phyloP scores from a whole-genome alignment of 2,888 invertebrate species.

The Cyaniris semiargus region DNA sequence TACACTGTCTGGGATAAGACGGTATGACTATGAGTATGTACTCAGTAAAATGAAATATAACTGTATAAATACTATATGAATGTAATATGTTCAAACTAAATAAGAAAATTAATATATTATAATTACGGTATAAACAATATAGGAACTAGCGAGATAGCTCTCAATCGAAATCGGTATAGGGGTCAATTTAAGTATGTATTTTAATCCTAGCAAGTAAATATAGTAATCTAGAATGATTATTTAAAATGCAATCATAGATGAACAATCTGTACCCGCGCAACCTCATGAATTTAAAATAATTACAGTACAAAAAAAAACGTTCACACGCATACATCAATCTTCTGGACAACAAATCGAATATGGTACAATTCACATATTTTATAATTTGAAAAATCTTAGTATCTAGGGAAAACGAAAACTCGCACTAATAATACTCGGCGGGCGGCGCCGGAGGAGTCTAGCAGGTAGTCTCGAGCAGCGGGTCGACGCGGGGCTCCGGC shows the following conservation, averaged over 20 bases:
- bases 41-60: background rate
- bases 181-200: constrained; percentile 49
- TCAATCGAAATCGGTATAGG: constrained; percentile 39
- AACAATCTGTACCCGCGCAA: constrained; percentile 60
- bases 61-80: background rate
- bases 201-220: constrained; percentile 47
- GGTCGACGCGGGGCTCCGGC: constrained; percentile 52
- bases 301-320: constrained; percentile 60
- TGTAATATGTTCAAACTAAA: background rate
- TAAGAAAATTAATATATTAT: constrained; percentile 16
- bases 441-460: constrained; percentile 48
- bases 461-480: constrained; percentile 72
- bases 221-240: constrained; percentile 43
- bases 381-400: constrained; percentile 74
- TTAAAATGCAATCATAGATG: constrained; percentile 47
- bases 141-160: constrained; percentile 56
- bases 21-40: background rate
- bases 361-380: constrained; percentile 59
- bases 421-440: constrained; percentile 76
- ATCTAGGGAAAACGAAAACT: constrained; percentile 75
- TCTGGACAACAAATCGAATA: constrained; percentile 54
- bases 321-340: constrained; percentile 54
- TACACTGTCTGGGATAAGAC: background rate
- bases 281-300: constrained; percentile 65
- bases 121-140: constrained; percentile 43